Base-by-base conservation (phyloP, 2,113 vertebrate genomes). In the Taurulus bubalis region DNA sequence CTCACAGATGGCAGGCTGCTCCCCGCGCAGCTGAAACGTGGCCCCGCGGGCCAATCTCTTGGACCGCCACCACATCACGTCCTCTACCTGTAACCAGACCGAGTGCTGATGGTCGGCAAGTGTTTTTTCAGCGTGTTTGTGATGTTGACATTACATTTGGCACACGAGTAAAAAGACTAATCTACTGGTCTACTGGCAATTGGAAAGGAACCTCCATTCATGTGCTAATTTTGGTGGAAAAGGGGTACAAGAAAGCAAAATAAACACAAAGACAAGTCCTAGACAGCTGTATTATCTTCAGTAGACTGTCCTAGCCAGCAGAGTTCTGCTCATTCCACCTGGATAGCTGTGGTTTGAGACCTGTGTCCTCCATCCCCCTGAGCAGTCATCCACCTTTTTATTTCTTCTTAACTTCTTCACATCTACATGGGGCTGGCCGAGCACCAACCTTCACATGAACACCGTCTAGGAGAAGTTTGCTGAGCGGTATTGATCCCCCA, bases 101-200 rank as follows among this genome's bases (percentile, higher is more conserved):
- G 77, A 85, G 83, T 79, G 69, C 60, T 40, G 55, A 24, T 34
- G 62, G 72, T 73, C 78, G 74, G 72, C 76, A n/a, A n/a, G n/a
- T n/a, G n/a, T n/a, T n/a, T n/a, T n/a, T n/a, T n/a, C n/a, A n/a
- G n/a, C n/a, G n/a, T n/a, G n/a, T n/a, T n/a, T n/a, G n/a, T n/a
- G n/a, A n/a, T n/a, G n/a, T n/a, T n/a, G n/a, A n/a, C n/a, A n/a
- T n/a, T n/a, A n/a, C n/a, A n/a, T n/a, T n/a, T n/a, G n/a, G n/a
- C n/a, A n/a, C n/a, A n/a, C n/a, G n/a, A n/a, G n/a, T n/a, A n/a
- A n/a, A n/a, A n/a, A n/a, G n/a, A n/a, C n/a, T n/a, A n/a, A n/a
- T n/a, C n/a, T n/a, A n/a, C n/a, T n/a, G n/a, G n/a, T n/a, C n/a
- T n/a, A n/a, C n/a, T n/a, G n/a, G n/a, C n/a, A n/a, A n/a, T n/a